Evolutionary conservation across 1,140 invertebrate genomes (phyloP).

Genomic region (Drosophila nigrodunni): DNA sequence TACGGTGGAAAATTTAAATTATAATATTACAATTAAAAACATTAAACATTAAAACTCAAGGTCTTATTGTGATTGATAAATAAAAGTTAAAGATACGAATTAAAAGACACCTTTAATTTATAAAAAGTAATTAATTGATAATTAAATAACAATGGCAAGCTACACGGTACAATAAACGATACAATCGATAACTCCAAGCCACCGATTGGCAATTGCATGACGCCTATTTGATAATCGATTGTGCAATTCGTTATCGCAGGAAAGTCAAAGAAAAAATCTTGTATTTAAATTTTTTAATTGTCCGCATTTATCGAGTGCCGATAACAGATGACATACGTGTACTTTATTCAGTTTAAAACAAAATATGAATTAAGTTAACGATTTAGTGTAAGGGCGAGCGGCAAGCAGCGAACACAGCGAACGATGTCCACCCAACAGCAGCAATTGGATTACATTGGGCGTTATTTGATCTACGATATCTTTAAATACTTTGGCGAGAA

Average conservation of each 20-base stretch:
- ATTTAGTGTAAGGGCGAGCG: background rate
- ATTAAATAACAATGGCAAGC: no score
- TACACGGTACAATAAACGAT: background rate
- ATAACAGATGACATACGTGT: slow-evolving; percentile 11
- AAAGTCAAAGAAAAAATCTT: background rate
- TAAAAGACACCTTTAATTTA: no score
- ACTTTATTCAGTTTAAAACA: slow-evolving; percentile 25
- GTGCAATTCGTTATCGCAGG: background rate
- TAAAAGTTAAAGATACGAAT: no score
- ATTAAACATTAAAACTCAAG: no score
- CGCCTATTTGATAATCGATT: background rate
- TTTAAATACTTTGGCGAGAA: slow-evolving; percentile 57
- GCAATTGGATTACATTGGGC: slow-evolving; percentile 71
- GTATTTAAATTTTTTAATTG: slow-evolving; percentile 3
- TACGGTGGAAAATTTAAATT: no score
- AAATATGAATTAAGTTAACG: background rate
- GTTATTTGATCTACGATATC: slow-evolving; percentile 66
- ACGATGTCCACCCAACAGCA: slow-evolving; percentile 62
- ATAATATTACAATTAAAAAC: no score
- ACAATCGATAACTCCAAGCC: background rate
- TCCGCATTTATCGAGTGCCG: background rate
- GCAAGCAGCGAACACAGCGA: background rate
- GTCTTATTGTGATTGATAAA: no score
- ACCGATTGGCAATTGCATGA: background rate
- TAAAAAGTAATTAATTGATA: no score